Conservation (phyloP, 2,113 vertebrate species). For the Cyanocitta stelleri region DNA sequence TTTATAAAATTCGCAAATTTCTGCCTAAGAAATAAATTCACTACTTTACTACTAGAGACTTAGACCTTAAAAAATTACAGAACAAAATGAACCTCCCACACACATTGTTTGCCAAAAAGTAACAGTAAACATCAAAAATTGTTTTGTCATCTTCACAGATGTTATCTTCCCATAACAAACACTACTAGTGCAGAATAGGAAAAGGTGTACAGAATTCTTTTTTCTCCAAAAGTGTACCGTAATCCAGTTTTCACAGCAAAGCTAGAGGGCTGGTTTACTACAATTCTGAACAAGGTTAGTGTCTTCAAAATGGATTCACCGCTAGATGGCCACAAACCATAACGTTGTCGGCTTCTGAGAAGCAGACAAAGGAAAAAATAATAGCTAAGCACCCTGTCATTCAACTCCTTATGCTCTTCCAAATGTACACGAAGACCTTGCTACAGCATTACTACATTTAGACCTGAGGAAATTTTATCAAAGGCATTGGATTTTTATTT, state of each 20-base stretch:
- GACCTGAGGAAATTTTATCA: neutral
- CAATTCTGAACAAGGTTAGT: neutral
- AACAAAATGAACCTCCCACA: neutral
- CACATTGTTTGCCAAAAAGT: neutral
- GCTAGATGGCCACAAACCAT: constrained; percentile 50
- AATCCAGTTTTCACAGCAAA: neutral
- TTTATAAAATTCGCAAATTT: neutral
- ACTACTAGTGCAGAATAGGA: neutral
- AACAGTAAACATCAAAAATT: neutral
- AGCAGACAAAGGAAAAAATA: neutral
- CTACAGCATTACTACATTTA: neutral
- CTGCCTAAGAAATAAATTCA: neutral
- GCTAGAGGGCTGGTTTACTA: neutral
- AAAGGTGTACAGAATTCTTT: neutral
- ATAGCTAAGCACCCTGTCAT: neutral
- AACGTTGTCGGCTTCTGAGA: neutral
- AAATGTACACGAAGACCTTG: neutral
- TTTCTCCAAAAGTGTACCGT: neutral
- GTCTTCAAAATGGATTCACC: neutral
- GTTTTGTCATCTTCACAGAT: neutral
- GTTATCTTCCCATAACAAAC: neutral
- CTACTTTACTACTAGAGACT: neutral
- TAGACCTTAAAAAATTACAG: neutral
- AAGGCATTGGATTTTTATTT: neutral
- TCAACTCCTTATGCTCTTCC: neutral